phyloP scores from a whole-genome alignment of 2,888 invertebrate species.

The Gari tellinella region DNA sequence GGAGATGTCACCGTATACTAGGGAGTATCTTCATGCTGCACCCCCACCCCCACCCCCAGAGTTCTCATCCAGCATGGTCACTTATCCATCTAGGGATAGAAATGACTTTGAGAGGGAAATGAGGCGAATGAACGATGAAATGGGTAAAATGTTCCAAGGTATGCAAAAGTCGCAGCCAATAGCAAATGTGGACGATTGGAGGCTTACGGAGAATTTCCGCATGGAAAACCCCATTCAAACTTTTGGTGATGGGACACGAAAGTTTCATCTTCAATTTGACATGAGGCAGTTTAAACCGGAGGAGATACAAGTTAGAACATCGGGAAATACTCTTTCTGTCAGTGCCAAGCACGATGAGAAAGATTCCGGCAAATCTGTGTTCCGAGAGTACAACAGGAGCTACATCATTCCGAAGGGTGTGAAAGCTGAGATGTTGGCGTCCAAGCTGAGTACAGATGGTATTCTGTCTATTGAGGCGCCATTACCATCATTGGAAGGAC shows the following conservation, averaged over 20 bases:
- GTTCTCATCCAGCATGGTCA: conserved; percentile 35
- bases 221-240: conserved; percentile 64
- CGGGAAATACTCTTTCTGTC: conserved; percentile 96
- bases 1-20: conserved; percentile 43
- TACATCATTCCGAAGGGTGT: conserved; percentile 98
- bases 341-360: conserved; percentile 99
- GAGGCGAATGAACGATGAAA: conserved; percentile 59
- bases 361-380: conserved; percentile 97
- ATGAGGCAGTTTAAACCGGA: conserved; percentile 98
- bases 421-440: conserved; percentile 97
- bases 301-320: conserved; percentile 99
- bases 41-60: conserved; percentile 26
- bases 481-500: conserved; percentile 92
- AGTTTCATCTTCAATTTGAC: conserved; percentile 96
- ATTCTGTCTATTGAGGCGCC: conserved; percentile 98
- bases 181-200: conserved; percentile 60
- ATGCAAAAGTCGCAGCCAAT: conserved; percentile 48
- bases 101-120: conserved; percentile 51
- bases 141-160: conserved; percentile 54
- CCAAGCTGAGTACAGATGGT: conserved; percentile 97
- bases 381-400: conserved; percentile 99
- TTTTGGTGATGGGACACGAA: conserved; percentile 90
- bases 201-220: conserved; percentile 60
- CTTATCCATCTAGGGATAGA: conserved; percentile 43
- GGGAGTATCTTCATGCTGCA: background rate